Evolutionary conservation across 2,797 vertebrate genomes (phyloP), one percentile per base, ranked within the genome.

Genomic region (Falco naumanni): DNA sequence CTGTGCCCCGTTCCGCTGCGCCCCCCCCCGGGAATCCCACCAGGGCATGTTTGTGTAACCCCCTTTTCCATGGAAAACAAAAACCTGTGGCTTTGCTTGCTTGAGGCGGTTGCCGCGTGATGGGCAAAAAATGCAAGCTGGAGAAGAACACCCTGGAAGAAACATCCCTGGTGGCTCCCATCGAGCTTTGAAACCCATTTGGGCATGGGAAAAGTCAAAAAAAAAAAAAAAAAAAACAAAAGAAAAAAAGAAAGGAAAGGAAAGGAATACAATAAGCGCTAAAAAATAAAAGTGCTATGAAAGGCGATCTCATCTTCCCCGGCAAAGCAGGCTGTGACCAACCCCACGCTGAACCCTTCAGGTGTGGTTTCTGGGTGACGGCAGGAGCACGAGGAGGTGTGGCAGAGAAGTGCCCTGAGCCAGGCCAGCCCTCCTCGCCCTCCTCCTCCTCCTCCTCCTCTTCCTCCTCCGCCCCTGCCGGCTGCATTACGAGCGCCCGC

Each of bases 121-220:
- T 17, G 20, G 50, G 48, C 5, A 17, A 63, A 77, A 25, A 63
- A 68, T 17, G 65, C 28, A 18, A 51, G 7, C 18, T 2, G 3
- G 29, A 15, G 26, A 28, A 79, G 51, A 61, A 47, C 6, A 21
- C 39, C 7, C 26, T 2, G 39, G 24, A 9, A 24, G 74, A 18
- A 20, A 4, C 15, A 7, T 43, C 57, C 48, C 24, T 3, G 26
- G 9, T 1, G 5, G 34, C 10, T n/a, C 18, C 57, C 2, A 4
- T 3, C 25, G 22, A 29, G 14, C 9, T 61, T 16, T 0, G 3
- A 16, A 41, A 68, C 3, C 2, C 0, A 2, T 12, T 10, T 1
- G 13, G 13, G 8, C 13, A 0, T 3, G 7, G 48, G 24, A 10
- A 69, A 2, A 31, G 5, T 18, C 25, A 22, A 4, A 20, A 34